Percentiles rank a stretch among this genome's conserved stretches.
Evolutionary conservation across 2,113 vertebrate species (phyloP).

Genomic region (Salvelinus namaycush): DNA sequence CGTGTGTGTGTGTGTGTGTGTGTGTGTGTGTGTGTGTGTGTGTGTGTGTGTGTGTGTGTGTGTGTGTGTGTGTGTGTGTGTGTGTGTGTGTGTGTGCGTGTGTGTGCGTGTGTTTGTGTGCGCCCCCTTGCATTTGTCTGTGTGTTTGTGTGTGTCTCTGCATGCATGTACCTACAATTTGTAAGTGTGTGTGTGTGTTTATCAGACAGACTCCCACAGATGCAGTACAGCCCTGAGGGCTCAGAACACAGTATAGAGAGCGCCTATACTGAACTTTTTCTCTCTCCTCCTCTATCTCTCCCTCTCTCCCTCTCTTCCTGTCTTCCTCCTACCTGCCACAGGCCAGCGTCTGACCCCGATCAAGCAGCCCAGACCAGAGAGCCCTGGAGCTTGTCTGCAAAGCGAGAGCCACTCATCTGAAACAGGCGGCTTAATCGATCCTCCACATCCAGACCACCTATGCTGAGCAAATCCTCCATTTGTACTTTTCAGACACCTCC

Average conservation of each 20-base stretch:
- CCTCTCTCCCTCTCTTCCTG: background rate
- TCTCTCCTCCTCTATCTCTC: background rate
- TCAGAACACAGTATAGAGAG: background rate
- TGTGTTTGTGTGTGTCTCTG: background rate
- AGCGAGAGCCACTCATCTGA: constrained; percentile 22
- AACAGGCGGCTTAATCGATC: constrained; percentile 16
- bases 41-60: no score
- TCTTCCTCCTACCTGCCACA: background rate
- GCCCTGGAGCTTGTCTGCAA: background rate
- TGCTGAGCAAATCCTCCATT: constrained; percentile 40
- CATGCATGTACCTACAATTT: background rate
- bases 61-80: no score
- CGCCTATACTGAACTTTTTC: background rate
- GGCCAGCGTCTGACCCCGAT: constrained; percentile 23
- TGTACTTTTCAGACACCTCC: constrained; percentile 28
- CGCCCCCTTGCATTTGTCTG: no score
- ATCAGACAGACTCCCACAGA: background rate
- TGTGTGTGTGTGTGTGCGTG: no score
- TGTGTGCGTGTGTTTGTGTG: no score
- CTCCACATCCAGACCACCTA: constrained; percentile 19
- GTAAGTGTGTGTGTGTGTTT: background rate
- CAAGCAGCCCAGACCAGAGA: constrained; percentile 13
- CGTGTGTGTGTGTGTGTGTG: no score
- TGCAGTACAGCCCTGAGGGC: background rate
- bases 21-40: no score